These are phyloP conservation scores for Mohoua ochrocephala DNA, from an alignment of 2,113 vertebrate genomes.

Conservation along the genomic window DNA sequence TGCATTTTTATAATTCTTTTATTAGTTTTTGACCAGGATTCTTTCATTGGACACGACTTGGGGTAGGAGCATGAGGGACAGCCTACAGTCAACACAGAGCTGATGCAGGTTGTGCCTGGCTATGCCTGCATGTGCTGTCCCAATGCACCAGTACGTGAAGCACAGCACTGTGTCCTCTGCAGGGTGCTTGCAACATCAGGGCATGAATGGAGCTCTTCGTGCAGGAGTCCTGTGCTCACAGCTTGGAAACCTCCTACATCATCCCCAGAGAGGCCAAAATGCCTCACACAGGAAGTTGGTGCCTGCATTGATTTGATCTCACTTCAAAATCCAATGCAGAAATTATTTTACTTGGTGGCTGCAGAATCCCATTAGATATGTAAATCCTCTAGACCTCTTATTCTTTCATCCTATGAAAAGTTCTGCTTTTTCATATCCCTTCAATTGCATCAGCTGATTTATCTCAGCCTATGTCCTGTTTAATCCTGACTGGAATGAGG, in stretches of 20 bases:
- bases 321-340: neutral
- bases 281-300: accelerated
- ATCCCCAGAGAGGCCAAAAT: neutral
- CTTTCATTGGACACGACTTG: neutral
- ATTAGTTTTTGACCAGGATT: neutral
- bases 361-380: neutral
- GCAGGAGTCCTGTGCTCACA: neutral
- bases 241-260: accelerated
- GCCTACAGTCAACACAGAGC: neutral
- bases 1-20: neutral
- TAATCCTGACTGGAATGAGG: neutral
- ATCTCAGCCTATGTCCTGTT: neutral
- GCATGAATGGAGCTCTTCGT: neutral
- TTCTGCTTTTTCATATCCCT: neutral
- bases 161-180: no score
- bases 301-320: neutral
- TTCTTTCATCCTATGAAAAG: neutral
- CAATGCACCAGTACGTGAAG: neutral
- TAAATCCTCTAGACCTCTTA: neutral
- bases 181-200: neutral
- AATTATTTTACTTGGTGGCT: neutral
- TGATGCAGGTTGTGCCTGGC: neutral
- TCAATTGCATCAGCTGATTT: neutral
- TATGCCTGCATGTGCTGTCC: neutral
- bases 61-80: neutral